Base-by-base conservation (phyloP, 2,113 vertebrate genomes). In the Aspidoscelis tigris region DNA sequence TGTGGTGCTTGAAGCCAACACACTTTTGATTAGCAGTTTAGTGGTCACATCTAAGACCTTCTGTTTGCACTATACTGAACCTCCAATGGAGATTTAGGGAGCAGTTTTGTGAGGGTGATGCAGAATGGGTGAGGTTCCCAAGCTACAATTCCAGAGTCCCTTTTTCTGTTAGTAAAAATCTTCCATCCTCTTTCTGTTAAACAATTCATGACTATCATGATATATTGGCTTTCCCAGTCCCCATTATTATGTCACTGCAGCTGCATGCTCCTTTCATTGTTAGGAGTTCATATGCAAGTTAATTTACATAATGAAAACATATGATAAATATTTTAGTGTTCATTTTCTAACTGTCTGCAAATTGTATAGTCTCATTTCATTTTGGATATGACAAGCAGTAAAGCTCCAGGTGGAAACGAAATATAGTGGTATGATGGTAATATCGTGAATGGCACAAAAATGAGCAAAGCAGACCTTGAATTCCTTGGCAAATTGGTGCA, bases 231-330 rank as follows among this genome's bases (percentile, higher is more conserved):
- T 61, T 43, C n/a, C 47, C 81, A 53, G 1, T 16, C 7, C 43
- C 20, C 41, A 12, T 55, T 55, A 5, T 8, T 79, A 78, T 72
- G 91, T 80, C 64, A 73, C 16, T 41, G n/a, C 14, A 82, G 33
- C 58, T 55, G 2, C 44, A 72, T 75, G 82, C 0, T 64, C 74
- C 76, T 89, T 83, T 9, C 77, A 79, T 0, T 72, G 53, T 18
- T 68, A 88, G 70, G 53, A 79, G 26, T 81, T 84, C 80, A 73
- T 7, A 53, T 73, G 20, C 58, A 39, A 24, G 11, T 22, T 85
- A 26, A 85, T 88, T 89, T 78, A 89, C 71, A 86, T 75, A 91
- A 58, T 68, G 78, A 89, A 89, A 2, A 0, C n/a, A 18, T 16
- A 50, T 39, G 65, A 84, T 84, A 66, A 66, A 80, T 84, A 18